Evolutionary conservation across 2,113 vertebrate species (phyloP).

Genomic region (Corvus hawaiiensis): DNA sequence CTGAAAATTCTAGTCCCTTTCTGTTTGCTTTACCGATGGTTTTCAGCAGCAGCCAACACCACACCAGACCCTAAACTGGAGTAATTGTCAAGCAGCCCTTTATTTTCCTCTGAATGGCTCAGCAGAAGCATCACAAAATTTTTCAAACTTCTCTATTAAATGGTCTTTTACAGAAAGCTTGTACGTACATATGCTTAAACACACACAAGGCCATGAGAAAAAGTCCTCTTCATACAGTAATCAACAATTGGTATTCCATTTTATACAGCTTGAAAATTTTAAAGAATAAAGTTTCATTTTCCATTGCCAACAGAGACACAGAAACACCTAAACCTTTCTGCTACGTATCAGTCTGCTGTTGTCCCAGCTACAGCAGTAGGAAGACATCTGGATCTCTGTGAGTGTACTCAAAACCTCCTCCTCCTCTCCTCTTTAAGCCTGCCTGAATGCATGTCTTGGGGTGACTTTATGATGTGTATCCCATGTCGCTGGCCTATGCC

Average conservation of each 20-base stretch:
- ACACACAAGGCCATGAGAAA: neutral
- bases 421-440: neutral
- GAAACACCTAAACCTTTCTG: neutral
- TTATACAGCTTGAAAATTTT: neutral
- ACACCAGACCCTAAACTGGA: neutral
- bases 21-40: neutral
- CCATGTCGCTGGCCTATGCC: too few relatives aligned
- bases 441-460: neutral
- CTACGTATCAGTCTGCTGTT: neutral
- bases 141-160: neutral
- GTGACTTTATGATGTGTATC: too few relatives aligned
- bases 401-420: neutral
- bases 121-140: constrained; percentile 14
- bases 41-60: neutral
- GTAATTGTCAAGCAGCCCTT: neutral
- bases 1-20: neutral
- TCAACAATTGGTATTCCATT: neutral
- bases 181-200: neutral
- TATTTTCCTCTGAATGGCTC: neutral
- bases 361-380: neutral
- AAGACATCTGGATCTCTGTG: neutral
- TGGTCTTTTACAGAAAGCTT: neutral
- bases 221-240: neutral
- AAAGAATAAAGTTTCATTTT: neutral
- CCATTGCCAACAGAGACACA: neutral